Base-by-base conservation (phyloP, 2,888 invertebrate genomes). In the Lithophane socia region DNA sequence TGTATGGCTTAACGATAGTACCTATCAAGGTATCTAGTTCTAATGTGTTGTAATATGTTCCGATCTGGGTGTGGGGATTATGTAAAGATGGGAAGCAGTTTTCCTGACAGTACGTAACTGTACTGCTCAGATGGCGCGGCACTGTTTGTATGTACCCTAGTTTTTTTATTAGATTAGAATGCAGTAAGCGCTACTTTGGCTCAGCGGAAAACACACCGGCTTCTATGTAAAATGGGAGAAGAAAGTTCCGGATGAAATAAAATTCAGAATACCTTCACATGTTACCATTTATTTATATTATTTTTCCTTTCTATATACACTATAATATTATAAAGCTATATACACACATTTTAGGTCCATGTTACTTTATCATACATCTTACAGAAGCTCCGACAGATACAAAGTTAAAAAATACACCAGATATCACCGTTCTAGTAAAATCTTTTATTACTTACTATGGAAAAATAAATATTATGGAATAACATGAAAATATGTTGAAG, bases 261-360 rank as follows among this genome's bases (percentile, higher is more conserved):
- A 81, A 70, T 47, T 37, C 74, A 77, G 70, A 78, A 70, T 77
- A 84, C 86, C 88, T 86, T 86, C 89, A 90, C 90, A 89, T 87
- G 88, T 91, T 92, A 91, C 87, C 84, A 83, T 91, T 92, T 91
- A 90, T 91, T 93, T 93, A 93, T 92, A 93, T 93, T 93, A 92
- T 80, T 91, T 82, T 90, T 89, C 87, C 90, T 90, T 91, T 92
- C 91, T 95, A 95, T 95, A 93, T 95, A 95, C 94, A 95, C 88
- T 92, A 90, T 92, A 91, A 90, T 92, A 90, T 87, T 90, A 90
- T 93, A 93, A 93, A 93, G 93, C 93, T 95, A 95, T 96, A 93
- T 95, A 96, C 94, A 94, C 92, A 93, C 92, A 93, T 86, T 94
- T 95, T 96, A 95, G 96, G 95, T 96, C 95, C 95, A 93, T 95